Evolutionary conservation across 2,888 invertebrate genomes (phyloP), one percentile per base, ranked within the genome.

Genomic region (Drosophila pullipes): DNA sequence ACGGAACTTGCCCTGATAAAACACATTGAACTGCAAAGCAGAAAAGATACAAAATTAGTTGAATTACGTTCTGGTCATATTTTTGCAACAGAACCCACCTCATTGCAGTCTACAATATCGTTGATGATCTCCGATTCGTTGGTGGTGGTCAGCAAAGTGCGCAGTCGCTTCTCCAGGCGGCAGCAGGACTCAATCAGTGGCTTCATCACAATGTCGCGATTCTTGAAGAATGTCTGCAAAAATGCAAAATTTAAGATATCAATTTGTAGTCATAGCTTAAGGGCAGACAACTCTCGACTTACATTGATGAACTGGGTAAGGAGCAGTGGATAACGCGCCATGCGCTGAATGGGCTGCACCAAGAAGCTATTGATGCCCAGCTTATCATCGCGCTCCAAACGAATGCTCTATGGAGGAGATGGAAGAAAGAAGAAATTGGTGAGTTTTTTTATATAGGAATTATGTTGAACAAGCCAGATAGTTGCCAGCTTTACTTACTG

Each of bases 61-160:
- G 16, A 30, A 1, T 1, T 13, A 25, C 2, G 25, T 10, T 2
- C 10, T 57, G 7, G 6, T n/a, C 4, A 33, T 50, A 2, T 25
- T 5, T 22, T 3, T 18, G 10, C 13, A 6, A 25, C 3, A 9
- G 35, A 9, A 41, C 79, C 0, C 65, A 93, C 93, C 78, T 93
- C 93, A 82, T 91, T 84, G 44, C 92, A 92, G 22, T 92, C 92
- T 13, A 92, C 88, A 63, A 93, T 93, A 57, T 93, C 93, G 65
- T 93, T 93, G 22, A 93, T 92, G 30, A 91, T 87, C 82, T 93
- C 93, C 41, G 93, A 93, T 78, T 93, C 93, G 59, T 93, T 93
- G 10, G 93, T 92, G 58, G 91, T 93, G 28, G 81, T 91, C 22
- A 93, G 76, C 44, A 93, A 74, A 35, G 91, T 91, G 16, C 93